Base-by-base conservation (phyloP, 2,797 vertebrate species). In the Malacoctenus gilli region DNA sequence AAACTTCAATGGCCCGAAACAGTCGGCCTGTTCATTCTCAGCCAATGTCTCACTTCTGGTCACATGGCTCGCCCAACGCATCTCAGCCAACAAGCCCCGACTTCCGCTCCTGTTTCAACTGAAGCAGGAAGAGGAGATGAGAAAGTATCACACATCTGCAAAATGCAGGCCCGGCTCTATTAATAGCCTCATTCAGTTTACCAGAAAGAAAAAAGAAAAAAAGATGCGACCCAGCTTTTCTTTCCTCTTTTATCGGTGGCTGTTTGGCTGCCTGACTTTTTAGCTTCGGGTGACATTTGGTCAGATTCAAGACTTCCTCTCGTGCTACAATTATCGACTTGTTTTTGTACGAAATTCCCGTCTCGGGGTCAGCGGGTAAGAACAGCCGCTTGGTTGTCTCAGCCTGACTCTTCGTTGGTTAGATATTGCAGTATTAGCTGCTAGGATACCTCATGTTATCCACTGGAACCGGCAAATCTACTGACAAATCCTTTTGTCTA, bases 21-120 rank as follows among this genome's bases (percentile, higher is more conserved):
- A 60, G 56, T 48, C 18, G 28, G 31, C 48, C 18, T 52, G 38
- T 68, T 68, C 55, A 68, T 80, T 87, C 65, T 84, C 61, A 53
- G 56, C 31, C 23, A 25, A 21, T 50, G 73, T 84, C 53, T 75
- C 58, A 59, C 67, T 54, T 81, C 61, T 79, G 75, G 80, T 88
- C 89, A 88, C 61, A 22, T 88, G 81, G 49, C 76, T 55, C 57
- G 47, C 71, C 67, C 43, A 19, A 63, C 60, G 34, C 54, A 61
- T 72, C 72, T 84, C 52, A 70, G 79, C 61, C 79, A 85, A 77
- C 81, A 70, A 37, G 76, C 72, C 71, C 82, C 65, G 83, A 85
- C 87, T 92, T 93, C 92, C 90, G 88, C 79, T 72, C n/a, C 54
- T 13, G 39, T 87, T 92, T 92, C 89, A 73, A 82, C 73, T 87